Evolutionary conservation across 2,113 vertebrate species (phyloP), one percentile per base, ranked within the genome.

Genomic region (Alectura lathami): DNA sequence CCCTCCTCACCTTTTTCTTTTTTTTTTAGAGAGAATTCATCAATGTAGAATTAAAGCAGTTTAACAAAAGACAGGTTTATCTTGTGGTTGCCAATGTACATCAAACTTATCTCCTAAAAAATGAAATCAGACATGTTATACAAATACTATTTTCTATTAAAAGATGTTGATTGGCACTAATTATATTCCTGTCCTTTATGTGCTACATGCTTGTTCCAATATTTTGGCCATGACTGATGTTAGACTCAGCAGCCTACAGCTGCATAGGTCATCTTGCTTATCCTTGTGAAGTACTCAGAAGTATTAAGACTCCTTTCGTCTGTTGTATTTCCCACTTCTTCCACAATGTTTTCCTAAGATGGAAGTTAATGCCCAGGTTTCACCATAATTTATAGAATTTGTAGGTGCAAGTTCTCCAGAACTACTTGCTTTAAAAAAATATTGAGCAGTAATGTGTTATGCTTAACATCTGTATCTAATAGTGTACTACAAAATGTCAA

Each of bases 21-120:
- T 29, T 26, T 5, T n/a, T 4, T 22, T 34, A 21, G n/a, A 66
- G 24, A 62, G 40, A 75, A 82, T 36, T 12, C 16, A 66, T 8
- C 69, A 84, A 54, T 27, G 18, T 45, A 51, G 73, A 64, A 80
- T n/a, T n/a, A n/a, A 73, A 91, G 4, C 13, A 56, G 54, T 14
- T 68, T 60, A 27, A 82, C 17, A 38, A n/a, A 67, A 47, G 7
- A 34, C 26, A 80, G 24, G 13, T 0, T 0, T 48, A 24, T 64
- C 83, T 83, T 51, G 11, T 13, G 47, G 34, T 30, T 72, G 15
- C 45, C 66, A 69, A 12, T 10, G 3, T 73, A 42, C 8, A 13
- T 60, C 9, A 81, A 29, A 17, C 1, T 70, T 53, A 43, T 87
- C 10, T 75, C n/a, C 13, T 54, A 77, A 87, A 59, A 84, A 53